phyloP scores from a whole-genome alignment of 2,113 vertebrate genomes.

The Eublepharis macularius region DNA sequence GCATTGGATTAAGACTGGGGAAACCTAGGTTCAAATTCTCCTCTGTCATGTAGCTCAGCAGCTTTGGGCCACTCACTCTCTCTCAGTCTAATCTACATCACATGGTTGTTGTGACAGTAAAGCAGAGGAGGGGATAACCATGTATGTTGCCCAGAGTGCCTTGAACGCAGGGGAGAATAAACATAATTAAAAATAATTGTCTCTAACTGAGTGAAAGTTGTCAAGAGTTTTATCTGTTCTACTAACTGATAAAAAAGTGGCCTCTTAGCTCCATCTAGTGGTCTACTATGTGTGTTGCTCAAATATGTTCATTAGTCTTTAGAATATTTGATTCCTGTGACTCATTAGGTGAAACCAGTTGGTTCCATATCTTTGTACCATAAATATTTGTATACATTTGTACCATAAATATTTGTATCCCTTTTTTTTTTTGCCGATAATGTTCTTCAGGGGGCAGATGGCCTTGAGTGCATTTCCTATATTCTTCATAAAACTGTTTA shows the following conservation, averaged over 20 bases:
- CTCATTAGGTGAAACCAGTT: too few species aligned
- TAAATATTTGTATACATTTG: background rate
- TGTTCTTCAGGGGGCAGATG: background rate
- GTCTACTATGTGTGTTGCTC: background rate
- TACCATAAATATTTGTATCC: background rate
- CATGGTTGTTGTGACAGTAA: too few species aligned
- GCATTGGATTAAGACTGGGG: too few species aligned
- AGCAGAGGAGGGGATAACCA: too few species aligned
- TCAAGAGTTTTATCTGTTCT: background rate
- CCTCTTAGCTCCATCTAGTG: constrained; percentile 18
- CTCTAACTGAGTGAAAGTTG: background rate
- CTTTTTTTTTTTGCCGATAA: background rate
- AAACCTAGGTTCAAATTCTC: too few species aligned
- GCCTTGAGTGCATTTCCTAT: background rate
- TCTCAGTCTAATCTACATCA: too few species aligned
- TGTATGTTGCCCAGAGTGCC: too few species aligned
- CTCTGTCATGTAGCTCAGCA: too few species aligned
- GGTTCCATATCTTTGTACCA: background rate
- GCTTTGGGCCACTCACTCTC: too few species aligned
- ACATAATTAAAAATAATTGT: too few species aligned
- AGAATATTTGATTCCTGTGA: too few species aligned
- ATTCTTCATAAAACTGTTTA: background rate
- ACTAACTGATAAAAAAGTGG: background rate
- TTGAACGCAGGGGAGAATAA: too few species aligned
- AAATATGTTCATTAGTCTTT: background rate